These are phyloP conservation scores for Callionymus lyra DNA, from an alignment of 2,113 vertebrate genomes.

Conservation along the genomic window DNA sequence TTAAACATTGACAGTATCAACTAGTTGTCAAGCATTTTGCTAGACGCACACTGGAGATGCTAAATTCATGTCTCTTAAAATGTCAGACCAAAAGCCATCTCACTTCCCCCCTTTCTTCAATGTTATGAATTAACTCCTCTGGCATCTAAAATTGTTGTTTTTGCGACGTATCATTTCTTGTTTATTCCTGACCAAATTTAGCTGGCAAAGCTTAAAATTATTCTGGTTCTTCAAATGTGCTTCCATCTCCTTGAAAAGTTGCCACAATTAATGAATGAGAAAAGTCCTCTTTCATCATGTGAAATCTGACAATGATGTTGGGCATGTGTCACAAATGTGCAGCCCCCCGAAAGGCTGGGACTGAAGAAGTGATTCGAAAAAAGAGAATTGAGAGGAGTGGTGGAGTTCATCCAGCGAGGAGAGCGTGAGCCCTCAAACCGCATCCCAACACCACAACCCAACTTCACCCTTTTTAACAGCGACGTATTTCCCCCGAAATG, in stretches of 20 bases:
- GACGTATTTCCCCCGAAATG: constrained; percentile 44
- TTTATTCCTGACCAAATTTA: constrained; percentile 39
- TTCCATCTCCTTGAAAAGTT: not conserved
- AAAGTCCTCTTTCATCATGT: no score
- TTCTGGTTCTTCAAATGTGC: constrained; percentile 44
- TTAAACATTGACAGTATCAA: constrained; percentile 61
- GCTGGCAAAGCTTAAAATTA: constrained; percentile 29
- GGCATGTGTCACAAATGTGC: constrained; percentile 22
- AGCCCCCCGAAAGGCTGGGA: constrained; percentile 6
- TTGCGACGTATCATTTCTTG: constrained; percentile 39
- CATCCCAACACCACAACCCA: constrained; percentile 43
- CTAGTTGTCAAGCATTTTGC: constrained; percentile 47
- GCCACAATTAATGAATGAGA: no score
- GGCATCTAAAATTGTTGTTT: constrained; percentile 54
- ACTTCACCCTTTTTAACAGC: constrained; percentile 54
- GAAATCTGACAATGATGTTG: constrained; percentile 7
- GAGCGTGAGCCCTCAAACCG: constrained; percentile 52
- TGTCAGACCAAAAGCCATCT: constrained; percentile 40
- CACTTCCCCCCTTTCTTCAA: constrained; percentile 24
- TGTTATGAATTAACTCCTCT: constrained; percentile 38
- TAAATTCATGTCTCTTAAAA: constrained; percentile 29
- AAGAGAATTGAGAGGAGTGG: constrained; percentile 17
- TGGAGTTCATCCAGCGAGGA: constrained; percentile 19
- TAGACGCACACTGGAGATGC: constrained; percentile 31
- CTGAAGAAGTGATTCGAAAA: constrained; percentile 29